Conservation (phyloP, 2,888 invertebrate genomes). For the Drosophila neutralis region DNA sequence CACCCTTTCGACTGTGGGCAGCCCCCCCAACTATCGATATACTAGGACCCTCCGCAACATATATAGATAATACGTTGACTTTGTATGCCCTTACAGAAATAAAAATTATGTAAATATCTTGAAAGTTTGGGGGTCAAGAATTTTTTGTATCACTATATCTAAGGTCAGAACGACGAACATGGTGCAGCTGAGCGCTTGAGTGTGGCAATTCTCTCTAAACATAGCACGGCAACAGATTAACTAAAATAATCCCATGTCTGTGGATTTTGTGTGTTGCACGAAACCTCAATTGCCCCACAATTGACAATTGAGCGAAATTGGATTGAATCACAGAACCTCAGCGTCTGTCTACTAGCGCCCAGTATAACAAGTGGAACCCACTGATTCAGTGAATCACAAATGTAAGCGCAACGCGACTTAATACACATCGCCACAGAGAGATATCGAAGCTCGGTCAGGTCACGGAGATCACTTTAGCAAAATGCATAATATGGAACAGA, state of each 20-base stretch:
- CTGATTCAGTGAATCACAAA: slow-evolving; percentile 52
- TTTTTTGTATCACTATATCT: neutral
- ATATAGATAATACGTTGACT: neutral
- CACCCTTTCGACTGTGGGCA: too few relatives aligned
- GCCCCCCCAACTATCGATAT: too few relatives aligned
- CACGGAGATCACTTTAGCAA: neutral
- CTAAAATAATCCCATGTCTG: slow-evolving; percentile 55
- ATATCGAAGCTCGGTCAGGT: neutral
- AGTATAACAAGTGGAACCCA: slow-evolving; percentile 42
- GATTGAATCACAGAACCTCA: slow-evolving; percentile 51
- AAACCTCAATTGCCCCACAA: slow-evolving; percentile 48
- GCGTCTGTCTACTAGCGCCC: slow-evolving; percentile 40
- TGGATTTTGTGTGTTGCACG: slow-evolving; percentile 47
- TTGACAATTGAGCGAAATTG: too few relatives aligned
- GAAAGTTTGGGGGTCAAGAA: slow-evolving; percentile 38
- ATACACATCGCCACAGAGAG: slow-evolving; percentile 17
- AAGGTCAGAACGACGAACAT: slow-evolving; percentile 33
- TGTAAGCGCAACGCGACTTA: slow-evolving; percentile 30
- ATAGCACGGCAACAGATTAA: slow-evolving; percentile 50
- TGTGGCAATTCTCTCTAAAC: slow-evolving; percentile 52
- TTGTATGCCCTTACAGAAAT: slow-evolving; percentile 3
- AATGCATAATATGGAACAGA: slow-evolving; percentile 83
- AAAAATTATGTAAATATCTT: slow-evolving; percentile 26
- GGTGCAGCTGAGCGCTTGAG: slow-evolving; percentile 46
- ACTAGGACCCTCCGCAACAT: neutral